Conservation (phyloP, 1,140 invertebrate species). For the Delia radicum region DNA sequence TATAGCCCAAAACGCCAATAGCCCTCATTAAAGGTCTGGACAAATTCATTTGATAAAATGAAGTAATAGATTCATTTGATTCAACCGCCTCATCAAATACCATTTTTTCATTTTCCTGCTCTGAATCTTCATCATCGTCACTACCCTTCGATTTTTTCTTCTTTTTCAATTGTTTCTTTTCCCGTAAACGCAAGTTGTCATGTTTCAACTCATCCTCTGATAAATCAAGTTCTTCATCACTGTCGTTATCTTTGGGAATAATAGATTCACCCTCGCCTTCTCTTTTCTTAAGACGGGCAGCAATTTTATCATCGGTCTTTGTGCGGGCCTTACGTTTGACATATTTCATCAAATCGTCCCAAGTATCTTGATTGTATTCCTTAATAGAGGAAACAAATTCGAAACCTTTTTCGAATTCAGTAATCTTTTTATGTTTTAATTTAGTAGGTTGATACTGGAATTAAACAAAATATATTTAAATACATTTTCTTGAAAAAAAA, state of each 20-base stretch:
- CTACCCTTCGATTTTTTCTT: slow-evolving; percentile 60
- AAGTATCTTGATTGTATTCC: slow-evolving; percentile 80
- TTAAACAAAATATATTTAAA: background rate
- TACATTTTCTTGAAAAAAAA: slow-evolving; percentile 19
- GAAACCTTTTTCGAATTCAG: slow-evolving; percentile 74
- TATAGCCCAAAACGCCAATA: slow-evolving; percentile 81
- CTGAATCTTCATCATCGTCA: slow-evolving; percentile 45
- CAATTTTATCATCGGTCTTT: slow-evolving; percentile 82
- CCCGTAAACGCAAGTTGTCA: slow-evolving; percentile 64
- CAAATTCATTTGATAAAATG: slow-evolving; percentile 92
- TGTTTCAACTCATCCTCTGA: slow-evolving; percentile 73
- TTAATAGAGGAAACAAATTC: slow-evolving; percentile 70
- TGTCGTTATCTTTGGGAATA: slow-evolving; percentile 32
- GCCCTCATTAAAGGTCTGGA: slow-evolving; percentile 88
- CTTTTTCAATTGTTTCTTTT: slow-evolving; percentile 61
- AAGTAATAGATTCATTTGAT: slow-evolving; percentile 66
- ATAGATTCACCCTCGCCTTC: slow-evolving; percentile 50
- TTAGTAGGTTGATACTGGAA: slow-evolving; percentile 77
- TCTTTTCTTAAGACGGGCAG: slow-evolving; percentile 57
- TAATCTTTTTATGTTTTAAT: slow-evolving; percentile 68
- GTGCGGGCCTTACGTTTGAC: slow-evolving; percentile 76
- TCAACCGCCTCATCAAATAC: slow-evolving; percentile 75
- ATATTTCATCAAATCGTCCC: slow-evolving; percentile 83
- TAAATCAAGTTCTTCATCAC: slow-evolving; percentile 54
- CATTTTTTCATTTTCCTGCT: slow-evolving; percentile 62